Conservation (phyloP, 2,888 invertebrate species). For the Ariolimax columbianus region DNA sequence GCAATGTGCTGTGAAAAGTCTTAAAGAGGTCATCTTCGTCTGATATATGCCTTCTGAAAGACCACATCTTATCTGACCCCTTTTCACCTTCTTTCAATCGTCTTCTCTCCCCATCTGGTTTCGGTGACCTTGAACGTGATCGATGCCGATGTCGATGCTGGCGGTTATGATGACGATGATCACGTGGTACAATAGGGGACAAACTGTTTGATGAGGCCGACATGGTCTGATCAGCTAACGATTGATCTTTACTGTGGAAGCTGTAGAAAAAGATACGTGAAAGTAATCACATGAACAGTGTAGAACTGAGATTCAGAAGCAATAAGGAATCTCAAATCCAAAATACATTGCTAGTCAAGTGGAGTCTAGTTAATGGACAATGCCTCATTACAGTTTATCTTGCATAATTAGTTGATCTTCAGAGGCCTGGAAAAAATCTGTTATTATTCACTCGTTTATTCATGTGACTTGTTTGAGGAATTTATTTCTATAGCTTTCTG, state of each 20-base stretch:
- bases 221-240: not conserved
- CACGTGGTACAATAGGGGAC: constrained; percentile 7
- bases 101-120: constrained; percentile 27
- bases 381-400: no score
- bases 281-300: not conserved
- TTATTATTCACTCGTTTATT: no score
- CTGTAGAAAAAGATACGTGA: not conserved
- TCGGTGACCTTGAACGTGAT: constrained; percentile 49
- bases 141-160: constrained; percentile 34
- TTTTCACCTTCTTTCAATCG: not conserved
- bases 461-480: no score
- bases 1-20: constrained; percentile 37
- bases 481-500: no score
- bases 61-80: not conserved
- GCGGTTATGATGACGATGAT: constrained; percentile 16
- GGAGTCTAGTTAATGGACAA: no score
- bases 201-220: constrained; percentile 30
- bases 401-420: no score
- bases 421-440: no score
- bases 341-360: no score
- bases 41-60: not conserved
- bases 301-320: no score
- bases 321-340: no score
- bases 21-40: constrained; percentile 49
- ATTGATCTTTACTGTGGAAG: not conserved